Conservation (phyloP, 2,797 vertebrate genomes). For the Propithecus perrieri region DNA sequence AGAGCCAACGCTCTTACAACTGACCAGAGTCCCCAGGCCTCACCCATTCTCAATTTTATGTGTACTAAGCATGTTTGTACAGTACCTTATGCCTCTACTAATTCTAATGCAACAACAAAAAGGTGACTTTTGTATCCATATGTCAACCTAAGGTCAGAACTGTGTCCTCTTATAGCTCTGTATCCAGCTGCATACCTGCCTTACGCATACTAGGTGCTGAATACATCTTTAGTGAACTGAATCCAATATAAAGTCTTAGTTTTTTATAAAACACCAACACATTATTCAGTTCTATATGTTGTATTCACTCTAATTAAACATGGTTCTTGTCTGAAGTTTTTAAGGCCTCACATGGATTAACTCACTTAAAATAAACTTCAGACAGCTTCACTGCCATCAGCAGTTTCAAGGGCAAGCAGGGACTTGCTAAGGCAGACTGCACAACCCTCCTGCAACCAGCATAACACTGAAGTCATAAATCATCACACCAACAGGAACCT, state of each 20-base stretch:
- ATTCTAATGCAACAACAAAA: constrained; percentile 15
- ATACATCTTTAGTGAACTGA: neutral
- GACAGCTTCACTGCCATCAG: neutral
- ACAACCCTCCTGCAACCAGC: neutral
- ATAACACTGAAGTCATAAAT: neutral
- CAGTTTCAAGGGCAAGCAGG: neutral
- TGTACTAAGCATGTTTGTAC: neutral
- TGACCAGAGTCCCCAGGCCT: neutral
- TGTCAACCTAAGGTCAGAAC: neutral
- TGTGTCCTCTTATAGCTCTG: neutral
- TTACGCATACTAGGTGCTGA: neutral
- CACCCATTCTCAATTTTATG: neutral
- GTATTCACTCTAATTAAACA: neutral
- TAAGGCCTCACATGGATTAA: neutral
- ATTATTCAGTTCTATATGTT: neutral
- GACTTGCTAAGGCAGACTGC: neutral
- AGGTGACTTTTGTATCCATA: neutral
- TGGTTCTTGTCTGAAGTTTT: neutral
- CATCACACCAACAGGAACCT: neutral
- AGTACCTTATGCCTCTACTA: neutral
- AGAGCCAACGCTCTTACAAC: neutral
- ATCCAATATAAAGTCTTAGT: neutral
- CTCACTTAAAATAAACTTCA: neutral
- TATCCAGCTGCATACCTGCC: neutral
- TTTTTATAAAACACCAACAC: constrained; percentile 2